These are phyloP conservation scores for Oryzias melastigma DNA, from an alignment of 2,113 vertebrate species.

Conservation along the genomic window DNA sequence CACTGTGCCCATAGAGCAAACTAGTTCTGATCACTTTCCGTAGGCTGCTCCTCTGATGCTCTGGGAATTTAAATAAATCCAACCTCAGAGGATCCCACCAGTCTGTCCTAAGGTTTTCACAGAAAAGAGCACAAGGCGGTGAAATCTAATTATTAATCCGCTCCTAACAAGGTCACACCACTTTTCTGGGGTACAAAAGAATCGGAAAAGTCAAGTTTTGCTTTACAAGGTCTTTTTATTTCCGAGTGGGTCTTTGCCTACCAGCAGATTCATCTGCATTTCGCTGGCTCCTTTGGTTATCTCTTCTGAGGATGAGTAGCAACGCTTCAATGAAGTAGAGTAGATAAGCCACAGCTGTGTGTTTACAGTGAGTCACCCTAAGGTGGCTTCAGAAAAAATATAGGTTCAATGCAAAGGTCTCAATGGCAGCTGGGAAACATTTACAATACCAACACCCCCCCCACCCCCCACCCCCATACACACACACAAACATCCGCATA, in stretches of 20 bases:
- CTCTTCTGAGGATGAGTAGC: too few relatives aligned
- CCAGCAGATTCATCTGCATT: not conserved
- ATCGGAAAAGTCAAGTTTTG: conserved; percentile 28
- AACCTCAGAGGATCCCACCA: conserved; percentile 42
- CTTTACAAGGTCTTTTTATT: not conserved
- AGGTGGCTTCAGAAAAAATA: too few relatives aligned
- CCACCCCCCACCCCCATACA: too few relatives aligned
- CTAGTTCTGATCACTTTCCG: conserved; percentile 15
- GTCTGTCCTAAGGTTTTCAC: conserved; percentile 50
- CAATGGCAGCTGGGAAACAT: too few relatives aligned
- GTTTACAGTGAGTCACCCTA: too few relatives aligned
- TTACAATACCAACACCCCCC: too few relatives aligned
- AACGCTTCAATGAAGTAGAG: too few relatives aligned
- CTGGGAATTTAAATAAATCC: conserved; percentile 58
- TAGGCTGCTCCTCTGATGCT: conserved; percentile 19
- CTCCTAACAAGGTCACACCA: conserved; percentile 57
- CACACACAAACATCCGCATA: too few relatives aligned
- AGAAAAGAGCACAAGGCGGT: conserved; percentile 26
- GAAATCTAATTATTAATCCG: conserved; percentile 61
- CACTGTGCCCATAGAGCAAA: not conserved
- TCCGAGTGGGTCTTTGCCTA: not conserved
- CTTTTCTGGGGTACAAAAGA: conserved; percentile 39
- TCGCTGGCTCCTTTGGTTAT: not conserved
- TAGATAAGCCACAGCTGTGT: too few relatives aligned
- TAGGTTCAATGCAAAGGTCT: too few relatives aligned